Conservation (phyloP, 2,113 vertebrate species). For the Zootoca vivipara region DNA sequence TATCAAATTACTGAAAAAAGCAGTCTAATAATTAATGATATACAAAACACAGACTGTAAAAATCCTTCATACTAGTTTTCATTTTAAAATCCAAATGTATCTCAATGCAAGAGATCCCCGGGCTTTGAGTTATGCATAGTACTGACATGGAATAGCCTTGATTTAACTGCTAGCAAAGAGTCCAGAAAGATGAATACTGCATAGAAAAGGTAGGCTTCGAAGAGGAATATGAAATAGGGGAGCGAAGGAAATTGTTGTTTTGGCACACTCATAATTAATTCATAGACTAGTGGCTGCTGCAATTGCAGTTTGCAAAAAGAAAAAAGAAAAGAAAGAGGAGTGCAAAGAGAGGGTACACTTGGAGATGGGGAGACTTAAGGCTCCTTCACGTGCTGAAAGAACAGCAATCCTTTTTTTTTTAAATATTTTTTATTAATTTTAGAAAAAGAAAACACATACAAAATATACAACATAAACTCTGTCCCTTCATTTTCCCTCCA, state of each 20-base stretch:
- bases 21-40: not conserved
- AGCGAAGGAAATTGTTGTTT: not conserved
- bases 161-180: not conserved
- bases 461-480: too few relatives aligned
- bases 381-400: not conserved
- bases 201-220: not conserved
- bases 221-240: not conserved
- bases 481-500: too few relatives aligned
- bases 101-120: not conserved
- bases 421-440: too few relatives aligned
- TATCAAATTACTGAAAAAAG: not conserved
- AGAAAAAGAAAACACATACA: too few relatives aligned
- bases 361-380: not conserved
- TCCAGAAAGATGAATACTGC: not conserved
- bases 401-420: too few relatives aligned
- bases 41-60: not conserved
- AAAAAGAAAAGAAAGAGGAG: not conserved
- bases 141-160: not conserved
- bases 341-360: not conserved
- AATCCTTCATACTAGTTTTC: not conserved
- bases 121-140: not conserved
- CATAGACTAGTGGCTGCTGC: not conserved
- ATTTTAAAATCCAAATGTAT: not conserved
- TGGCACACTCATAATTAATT: not conserved
- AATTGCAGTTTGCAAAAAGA: not conserved